Percentiles rank a stretch among this genome's conserved stretches.
These are phyloP conservation scores for Trididemnum nubilum DNA, from an alignment of 23 tunicate species.

Conservation along the genomic window DNA sequence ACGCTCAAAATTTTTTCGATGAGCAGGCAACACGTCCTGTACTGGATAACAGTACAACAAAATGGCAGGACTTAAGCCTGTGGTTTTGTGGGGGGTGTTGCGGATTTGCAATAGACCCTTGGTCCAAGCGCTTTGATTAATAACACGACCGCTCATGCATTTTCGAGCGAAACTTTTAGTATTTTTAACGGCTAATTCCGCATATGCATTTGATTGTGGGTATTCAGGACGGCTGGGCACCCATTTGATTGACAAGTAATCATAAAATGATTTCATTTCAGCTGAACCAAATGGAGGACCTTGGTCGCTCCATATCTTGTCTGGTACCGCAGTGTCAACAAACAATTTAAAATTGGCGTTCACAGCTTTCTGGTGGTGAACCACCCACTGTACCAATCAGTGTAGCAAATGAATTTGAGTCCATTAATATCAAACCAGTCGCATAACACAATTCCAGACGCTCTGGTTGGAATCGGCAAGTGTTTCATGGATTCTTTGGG, in stretches of 20 bases:
- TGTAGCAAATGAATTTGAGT: neutral
- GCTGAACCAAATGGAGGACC: neutral
- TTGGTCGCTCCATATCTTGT: neutral
- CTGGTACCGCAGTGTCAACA: constrained; percentile 13
- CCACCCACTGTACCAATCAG: constrained; percentile 1
- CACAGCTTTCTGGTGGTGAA: neutral
- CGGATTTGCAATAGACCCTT: neutral
- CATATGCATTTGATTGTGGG: neutral
- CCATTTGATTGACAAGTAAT: constrained; percentile 7
- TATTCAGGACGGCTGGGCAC: neutral
- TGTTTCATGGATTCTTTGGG: no score
- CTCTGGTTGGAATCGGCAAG: no score
- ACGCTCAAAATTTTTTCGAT: neutral
- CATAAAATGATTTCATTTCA: constrained; percentile 15
- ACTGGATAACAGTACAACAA: neutral
- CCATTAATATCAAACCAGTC: no score
- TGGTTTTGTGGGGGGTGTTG: neutral
- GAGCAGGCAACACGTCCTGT: neutral
- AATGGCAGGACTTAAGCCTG: neutral
- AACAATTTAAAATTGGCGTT: neutral
- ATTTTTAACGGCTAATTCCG: neutral
- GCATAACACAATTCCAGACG: no score
- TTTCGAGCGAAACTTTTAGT: neutral
- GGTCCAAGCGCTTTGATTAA: no score
- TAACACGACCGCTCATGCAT: no score